These are phyloP conservation scores for Aphelenchoides avenae DNA, from an alignment of 1,140 invertebrate species.

Conservation along the genomic window DNA sequence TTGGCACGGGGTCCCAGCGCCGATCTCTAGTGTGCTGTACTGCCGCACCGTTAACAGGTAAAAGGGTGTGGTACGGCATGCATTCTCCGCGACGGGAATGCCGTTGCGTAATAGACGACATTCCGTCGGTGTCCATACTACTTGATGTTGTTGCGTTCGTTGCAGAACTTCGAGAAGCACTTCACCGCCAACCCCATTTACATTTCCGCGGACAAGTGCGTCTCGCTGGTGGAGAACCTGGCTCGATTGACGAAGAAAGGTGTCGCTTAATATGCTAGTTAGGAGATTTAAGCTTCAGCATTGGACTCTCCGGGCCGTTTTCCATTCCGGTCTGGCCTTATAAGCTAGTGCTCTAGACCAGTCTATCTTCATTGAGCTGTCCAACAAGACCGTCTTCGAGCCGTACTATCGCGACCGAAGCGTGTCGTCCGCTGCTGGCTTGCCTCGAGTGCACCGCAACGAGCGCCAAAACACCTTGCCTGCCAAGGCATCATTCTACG, in stretches of 20 bases:
- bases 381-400: slow-evolving; percentile 13
- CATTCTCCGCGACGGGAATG: slow-evolving; percentile 9
- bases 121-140: neutral
- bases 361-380: slow-evolving; percentile 36
- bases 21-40: neutral
- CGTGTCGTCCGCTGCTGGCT: neutral
- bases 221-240: slow-evolving; percentile 6
- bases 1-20: no score
- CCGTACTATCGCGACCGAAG: neutral
- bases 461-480: neutral
- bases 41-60: neutral
- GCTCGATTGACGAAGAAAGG: slow-evolving; percentile 31
- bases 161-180: slow-evolving; percentile 36
- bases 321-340: slow-evolving; percentile 2
- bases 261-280: no score
- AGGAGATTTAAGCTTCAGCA: no score
- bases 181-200: slow-evolving; percentile 36
- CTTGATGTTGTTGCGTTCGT: neutral
- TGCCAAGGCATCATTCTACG: neutral
- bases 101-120: slow-evolving; percentile 2
- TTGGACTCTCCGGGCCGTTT: neutral
- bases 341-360: slow-evolving; percentile 14
- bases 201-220: slow-evolving; percentile 2
- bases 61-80: no score
- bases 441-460: neutral